These are phyloP conservation scores for Drosophila multiciliata DNA, from an alignment of 2,888 invertebrate genomes.

Conservation along the genomic window DNA sequence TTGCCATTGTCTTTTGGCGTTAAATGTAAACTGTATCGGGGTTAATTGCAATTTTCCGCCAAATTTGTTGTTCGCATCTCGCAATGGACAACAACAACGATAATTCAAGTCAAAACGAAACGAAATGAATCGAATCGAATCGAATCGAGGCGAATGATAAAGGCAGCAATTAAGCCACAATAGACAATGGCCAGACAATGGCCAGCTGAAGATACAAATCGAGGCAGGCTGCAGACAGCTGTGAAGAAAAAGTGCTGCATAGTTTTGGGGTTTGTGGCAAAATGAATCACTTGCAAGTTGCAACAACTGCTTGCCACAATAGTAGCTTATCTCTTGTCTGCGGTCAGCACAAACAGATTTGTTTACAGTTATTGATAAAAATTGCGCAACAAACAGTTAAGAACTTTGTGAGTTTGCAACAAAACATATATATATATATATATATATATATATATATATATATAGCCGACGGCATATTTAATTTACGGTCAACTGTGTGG, in stretches of 20 bases:
- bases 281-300: conserved; percentile 44
- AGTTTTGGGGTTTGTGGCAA: conserved; percentile 40
- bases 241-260: conserved; percentile 44
- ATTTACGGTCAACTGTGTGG: conserved; percentile 36
- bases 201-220: conserved; percentile 26
- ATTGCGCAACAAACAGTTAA: conserved; percentile 59
- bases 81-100: conserved; percentile 21
- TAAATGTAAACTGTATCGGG: conserved; percentile 12
- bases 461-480: conserved; percentile 4
- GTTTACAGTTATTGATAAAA: conserved; percentile 65
- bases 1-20: background rate
- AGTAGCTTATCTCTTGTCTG: conserved; percentile 52
- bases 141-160: conserved; percentile 30
- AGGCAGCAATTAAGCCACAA: conserved; percentile 49
- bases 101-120: conserved; percentile 35
- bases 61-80: conserved; percentile 20
- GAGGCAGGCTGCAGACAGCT: conserved; percentile 37
- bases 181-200: conserved; percentile 2
- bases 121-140: conserved; percentile 11
- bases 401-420: conserved; percentile 22
- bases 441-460: background rate
- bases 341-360: conserved; percentile 46
- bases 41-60: conserved; percentile 73
- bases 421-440: background rate
- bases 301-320: conserved; percentile 1